These are phyloP conservation scores for Chaetodon auriga DNA, from an alignment of 2,113 vertebrate genomes.

Conservation along the genomic window DNA sequence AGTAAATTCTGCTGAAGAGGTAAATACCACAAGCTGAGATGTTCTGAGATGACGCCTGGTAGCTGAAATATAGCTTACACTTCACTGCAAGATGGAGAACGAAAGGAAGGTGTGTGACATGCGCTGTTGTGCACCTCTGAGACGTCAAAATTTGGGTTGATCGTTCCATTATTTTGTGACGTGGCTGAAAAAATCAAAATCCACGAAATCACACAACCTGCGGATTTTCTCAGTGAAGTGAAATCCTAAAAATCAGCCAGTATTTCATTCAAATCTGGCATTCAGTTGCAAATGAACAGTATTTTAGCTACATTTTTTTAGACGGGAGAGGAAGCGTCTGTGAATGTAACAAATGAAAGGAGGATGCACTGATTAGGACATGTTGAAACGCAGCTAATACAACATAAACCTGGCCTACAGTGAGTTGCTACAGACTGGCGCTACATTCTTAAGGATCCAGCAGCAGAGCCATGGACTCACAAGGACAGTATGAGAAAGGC, in stretches of 20 bases:
- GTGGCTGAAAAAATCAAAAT: neutral
- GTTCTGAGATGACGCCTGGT: constrained; percentile 14
- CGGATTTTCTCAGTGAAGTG: neutral
- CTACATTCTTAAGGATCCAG: constrained; percentile 54
- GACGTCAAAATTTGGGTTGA: constrained; percentile 9
- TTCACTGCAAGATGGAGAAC: constrained; percentile 48
- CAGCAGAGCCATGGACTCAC: constrained; percentile 57
- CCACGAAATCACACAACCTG: neutral
- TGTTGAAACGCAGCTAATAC: neutral
- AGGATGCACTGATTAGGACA: neutral
- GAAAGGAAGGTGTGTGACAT: constrained; percentile 49
- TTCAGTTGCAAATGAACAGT: neutral
- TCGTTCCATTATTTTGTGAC: neutral
- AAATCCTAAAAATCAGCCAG: neutral
- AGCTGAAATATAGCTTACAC: constrained; percentile 14
- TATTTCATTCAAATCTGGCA: neutral
- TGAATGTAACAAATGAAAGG: neutral
- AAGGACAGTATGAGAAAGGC: constrained; percentile 58
- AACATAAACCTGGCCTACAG: neutral
- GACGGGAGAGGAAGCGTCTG: neutral
- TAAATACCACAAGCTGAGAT: constrained; percentile 34
- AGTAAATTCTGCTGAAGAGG: constrained; percentile 40
- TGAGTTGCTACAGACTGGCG: constrained; percentile 43
- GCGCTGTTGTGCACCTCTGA: constrained; percentile 33
- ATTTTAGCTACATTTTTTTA: neutral